phyloP scores from a whole-genome alignment of 2,797 vertebrate genomes.

The Sphenopsis melanotis region DNA sequence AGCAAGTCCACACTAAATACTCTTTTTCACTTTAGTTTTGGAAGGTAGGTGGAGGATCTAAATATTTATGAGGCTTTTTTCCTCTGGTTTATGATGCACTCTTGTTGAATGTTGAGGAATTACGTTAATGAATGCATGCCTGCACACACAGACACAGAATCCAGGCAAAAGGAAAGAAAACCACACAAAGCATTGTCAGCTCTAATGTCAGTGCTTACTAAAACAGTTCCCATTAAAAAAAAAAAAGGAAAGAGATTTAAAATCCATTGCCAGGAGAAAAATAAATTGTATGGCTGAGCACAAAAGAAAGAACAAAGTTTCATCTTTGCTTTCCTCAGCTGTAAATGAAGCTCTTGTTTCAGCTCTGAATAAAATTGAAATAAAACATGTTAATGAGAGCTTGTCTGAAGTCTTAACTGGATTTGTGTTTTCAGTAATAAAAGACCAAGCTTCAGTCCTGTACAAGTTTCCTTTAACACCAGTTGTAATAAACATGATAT shows the following conservation, averaged over 20 bases:
- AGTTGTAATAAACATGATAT: neutral
- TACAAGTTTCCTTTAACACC: neutral
- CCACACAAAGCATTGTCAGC: slow-evolving; percentile 68
- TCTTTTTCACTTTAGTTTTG: slow-evolving; percentile 57
- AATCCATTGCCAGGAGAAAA: slow-evolving; percentile 74
- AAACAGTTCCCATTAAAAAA: slow-evolving; percentile 75
- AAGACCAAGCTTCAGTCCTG: neutral
- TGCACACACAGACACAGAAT: slow-evolving; percentile 81
- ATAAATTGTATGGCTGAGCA: slow-evolving; percentile 63
- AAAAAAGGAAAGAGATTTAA: slow-evolving; percentile 50
- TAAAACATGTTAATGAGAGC: slow-evolving; percentile 35
- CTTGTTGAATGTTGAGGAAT: slow-evolving; percentile 80
- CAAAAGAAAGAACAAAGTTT: slow-evolving; percentile 71
- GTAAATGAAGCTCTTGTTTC: slow-evolving; percentile 59
- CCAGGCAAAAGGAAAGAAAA: slow-evolving; percentile 71
- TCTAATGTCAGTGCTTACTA: slow-evolving; percentile 63
- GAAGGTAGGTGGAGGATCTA: slow-evolving; percentile 71
- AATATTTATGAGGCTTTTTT: slow-evolving; percentile 80
- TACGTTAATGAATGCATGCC: slow-evolving; percentile 86
- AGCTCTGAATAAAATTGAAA: slow-evolving; percentile 35
- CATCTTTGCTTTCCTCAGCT: slow-evolving; percentile 60
- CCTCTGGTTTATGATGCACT: slow-evolving; percentile 73
- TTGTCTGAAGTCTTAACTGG: neutral
- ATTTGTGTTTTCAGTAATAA: neutral
- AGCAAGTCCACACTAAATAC: slow-evolving; percentile 71